phyloP scores from a whole-genome alignment of 2,113 vertebrate genomes.

The Glaucomys volans region DNA sequence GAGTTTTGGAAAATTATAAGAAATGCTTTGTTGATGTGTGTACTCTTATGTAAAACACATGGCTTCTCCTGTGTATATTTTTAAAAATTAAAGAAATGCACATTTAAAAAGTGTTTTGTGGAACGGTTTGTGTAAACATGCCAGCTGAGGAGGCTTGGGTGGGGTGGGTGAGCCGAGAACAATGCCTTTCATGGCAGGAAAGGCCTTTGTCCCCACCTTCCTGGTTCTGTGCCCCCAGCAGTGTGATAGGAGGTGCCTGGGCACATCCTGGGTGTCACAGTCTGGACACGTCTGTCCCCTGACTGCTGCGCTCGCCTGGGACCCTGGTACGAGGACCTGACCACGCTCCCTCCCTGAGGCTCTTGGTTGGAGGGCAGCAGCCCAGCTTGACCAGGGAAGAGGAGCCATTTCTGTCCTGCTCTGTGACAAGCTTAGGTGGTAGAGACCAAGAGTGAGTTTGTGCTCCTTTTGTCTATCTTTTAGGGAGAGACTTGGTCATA shows the following conservation, averaged over 20 bases:
- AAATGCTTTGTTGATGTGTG: slow-evolving; percentile 67
- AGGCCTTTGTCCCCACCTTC: neutral
- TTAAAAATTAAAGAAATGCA: slow-evolving; percentile 43
- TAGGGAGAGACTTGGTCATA: neutral
- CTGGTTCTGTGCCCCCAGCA: neutral
- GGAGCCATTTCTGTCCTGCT: neutral
- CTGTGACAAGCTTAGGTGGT: neutral
- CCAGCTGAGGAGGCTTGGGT: neutral
- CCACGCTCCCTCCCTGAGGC: neutral
- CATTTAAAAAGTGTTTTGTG: slow-evolving; percentile 47
- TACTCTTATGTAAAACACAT: slow-evolving; percentile 65
- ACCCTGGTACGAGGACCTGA: too few relatives aligned
- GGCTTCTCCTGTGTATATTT: slow-evolving; percentile 76
- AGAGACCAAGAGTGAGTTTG: neutral
- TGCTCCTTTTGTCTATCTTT: neutral
- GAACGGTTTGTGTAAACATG: neutral
- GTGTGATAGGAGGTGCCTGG: neutral
- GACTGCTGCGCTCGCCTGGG: neutral
- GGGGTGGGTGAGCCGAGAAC: neutral
- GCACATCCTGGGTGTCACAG: too few relatives aligned
- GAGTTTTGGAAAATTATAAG: slow-evolving; percentile 51
- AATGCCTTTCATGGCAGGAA: too few relatives aligned
- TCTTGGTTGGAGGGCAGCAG: neutral
- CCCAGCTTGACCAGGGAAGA: neutral
- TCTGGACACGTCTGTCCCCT: neutral